Percentiles rank a stretch among this genome's conserved stretches.
Evolutionary conservation across 1,140 invertebrate genomes (phyloP).

Genomic region (Drosophila fuyamai): DNA sequence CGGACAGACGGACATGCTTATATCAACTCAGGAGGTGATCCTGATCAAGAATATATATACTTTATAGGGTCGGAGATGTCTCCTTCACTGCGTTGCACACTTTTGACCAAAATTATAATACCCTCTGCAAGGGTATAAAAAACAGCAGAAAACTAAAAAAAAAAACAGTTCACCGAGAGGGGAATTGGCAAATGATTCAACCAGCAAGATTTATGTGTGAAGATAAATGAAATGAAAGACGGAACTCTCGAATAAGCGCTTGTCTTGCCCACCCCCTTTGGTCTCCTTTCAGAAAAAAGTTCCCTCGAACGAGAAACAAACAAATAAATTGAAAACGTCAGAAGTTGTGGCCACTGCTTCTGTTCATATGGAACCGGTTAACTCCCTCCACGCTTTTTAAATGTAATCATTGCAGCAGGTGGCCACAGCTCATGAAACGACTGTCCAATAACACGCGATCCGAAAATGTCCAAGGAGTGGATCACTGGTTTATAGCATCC

Average conservation of each 20-base stretch:
- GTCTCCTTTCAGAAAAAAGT: neutral
- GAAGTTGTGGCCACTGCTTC: conserved; percentile 38
- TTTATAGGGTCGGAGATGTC: no score
- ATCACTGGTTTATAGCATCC: conserved; percentile 48
- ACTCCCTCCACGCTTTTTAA: neutral
- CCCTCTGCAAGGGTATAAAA: no score
- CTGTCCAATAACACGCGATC: conserved; percentile 47
- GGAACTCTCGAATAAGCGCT: conserved; percentile 13
- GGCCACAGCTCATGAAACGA: conserved; percentile 54
- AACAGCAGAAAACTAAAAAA: conserved; percentile 10
- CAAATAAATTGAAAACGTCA: conserved; percentile 71
- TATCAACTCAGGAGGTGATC: no score
- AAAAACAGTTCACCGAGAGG: conserved; percentile 31
- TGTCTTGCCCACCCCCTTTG: conserved; percentile 37
- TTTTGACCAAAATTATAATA: no score
- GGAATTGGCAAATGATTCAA: conserved; percentile 54
- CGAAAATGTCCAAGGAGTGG: conserved; percentile 43
- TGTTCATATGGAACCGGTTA: conserved; percentile 54
- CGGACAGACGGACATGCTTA: no score
- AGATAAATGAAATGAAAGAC: conserved; percentile 19
- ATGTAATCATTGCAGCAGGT: conserved; percentile 65
- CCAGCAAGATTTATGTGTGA: conserved; percentile 63
- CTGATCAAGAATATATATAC: no score
- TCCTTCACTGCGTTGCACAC: no score
- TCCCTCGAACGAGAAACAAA: neutral